A percentile compares a stretch with the other conserved stretches of the same genome.
Conservation (phyloP, 2,113 vertebrate genomes). For the Stomatorhinus ivindoensis region DNA sequence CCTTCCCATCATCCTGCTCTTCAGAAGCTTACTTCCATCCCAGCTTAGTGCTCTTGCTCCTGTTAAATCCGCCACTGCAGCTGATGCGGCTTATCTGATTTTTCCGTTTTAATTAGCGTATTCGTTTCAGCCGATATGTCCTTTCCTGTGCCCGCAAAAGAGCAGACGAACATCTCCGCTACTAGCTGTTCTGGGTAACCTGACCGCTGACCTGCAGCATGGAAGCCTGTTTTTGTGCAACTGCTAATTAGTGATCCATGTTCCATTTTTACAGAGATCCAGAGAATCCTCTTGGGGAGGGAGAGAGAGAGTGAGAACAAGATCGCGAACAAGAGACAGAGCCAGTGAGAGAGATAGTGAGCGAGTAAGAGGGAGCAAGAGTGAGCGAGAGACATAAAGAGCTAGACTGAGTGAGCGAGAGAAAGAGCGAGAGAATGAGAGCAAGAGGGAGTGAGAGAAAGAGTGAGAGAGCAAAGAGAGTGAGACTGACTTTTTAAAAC, state of each 20-base stretch:
- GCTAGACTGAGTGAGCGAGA: no score
- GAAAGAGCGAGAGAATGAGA: not conserved
- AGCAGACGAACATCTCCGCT: not conserved
- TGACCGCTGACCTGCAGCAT: not conserved
- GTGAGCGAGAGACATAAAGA: not conserved
- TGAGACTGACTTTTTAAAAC: not conserved
- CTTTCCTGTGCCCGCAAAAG: not conserved
- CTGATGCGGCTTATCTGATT: not conserved
- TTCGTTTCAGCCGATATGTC: not conserved
- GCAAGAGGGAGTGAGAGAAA: not conserved
- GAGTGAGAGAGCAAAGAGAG: not conserved
- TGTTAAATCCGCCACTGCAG: not conserved
- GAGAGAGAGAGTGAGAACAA: not conserved
- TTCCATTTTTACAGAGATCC: not conserved
- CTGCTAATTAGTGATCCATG: conserved; percentile 2
- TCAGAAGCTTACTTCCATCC: not conserved
- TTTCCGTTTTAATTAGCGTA: not conserved
- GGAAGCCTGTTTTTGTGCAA: not conserved
- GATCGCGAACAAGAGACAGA: not conserved
- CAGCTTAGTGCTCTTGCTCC: not conserved
- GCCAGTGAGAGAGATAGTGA: not conserved
- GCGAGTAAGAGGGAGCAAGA: not conserved
- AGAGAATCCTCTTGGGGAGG: not conserved
- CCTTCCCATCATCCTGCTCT: not conserved
- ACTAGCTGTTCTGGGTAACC: not conserved